These are phyloP conservation scores for Zaprionus taronus DNA, from an alignment of 1,140 invertebrate genomes.

Conservation along the genomic window DNA sequence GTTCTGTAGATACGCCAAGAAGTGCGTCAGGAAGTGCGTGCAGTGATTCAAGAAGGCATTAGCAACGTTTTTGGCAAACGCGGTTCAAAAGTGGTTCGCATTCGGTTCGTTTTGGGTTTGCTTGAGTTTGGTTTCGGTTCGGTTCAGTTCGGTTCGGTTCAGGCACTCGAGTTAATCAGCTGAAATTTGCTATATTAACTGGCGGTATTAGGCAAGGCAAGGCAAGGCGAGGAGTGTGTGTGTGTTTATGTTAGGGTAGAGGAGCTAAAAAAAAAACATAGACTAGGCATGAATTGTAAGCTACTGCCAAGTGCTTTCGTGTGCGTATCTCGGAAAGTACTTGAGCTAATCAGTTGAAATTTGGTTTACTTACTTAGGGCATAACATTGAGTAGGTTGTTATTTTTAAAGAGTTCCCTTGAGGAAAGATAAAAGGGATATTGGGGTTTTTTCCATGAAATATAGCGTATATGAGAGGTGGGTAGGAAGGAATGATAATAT, in stretches of 20 bases:
- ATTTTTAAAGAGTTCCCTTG: not conserved
- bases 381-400: not conserved
- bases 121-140: not conserved
- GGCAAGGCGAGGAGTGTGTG: not conserved
- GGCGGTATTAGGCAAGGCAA: not conserved
- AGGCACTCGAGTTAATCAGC: not conserved
- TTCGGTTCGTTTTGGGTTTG: not conserved
- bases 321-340: not conserved
- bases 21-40: conserved; percentile 6
- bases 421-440: not conserved
- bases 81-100: conserved; percentile 1
- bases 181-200: conserved; percentile 5
- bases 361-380: not conserved
- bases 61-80: not conserved
- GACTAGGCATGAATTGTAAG: not conserved
- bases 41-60: conserved; percentile 4
- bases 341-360: conserved; percentile 5
- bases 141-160: too few species aligned
- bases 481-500: too few species aligned
- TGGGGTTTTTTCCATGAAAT: too few species aligned
- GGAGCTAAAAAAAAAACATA: conserved; percentile 1
- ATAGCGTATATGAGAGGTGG: too few species aligned
- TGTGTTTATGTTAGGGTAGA: not conserved
- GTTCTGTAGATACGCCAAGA: conserved; percentile 1
- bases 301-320: not conserved